phyloP scores from a whole-genome alignment of 2,797 vertebrate species.

The Staurois parvus region DNA sequence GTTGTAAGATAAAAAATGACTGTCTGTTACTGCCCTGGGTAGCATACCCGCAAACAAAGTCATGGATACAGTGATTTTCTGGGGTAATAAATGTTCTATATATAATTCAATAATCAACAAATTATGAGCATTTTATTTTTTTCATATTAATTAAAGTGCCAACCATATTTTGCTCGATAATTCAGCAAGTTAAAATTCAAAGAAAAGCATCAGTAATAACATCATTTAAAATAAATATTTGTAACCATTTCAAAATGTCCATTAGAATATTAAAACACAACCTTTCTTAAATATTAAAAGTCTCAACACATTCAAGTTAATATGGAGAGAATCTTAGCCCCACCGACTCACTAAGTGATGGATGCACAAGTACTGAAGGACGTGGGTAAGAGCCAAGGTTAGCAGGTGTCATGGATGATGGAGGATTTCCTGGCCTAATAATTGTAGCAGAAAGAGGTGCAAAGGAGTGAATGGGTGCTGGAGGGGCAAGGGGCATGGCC shows the following conservation, averaged over 20 bases:
- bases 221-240: slow-evolving; percentile 1
- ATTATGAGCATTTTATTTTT: neutral
- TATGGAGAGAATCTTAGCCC: slow-evolving; percentile 13
- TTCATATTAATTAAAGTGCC: neutral
- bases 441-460: neutral
- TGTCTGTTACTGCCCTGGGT: too few species aligned
- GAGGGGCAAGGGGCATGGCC: slow-evolving; percentile 1
- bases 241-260: neutral
- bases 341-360: neutral
- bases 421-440: slow-evolving; percentile 7
- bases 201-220: neutral
- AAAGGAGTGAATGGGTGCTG: slow-evolving; percentile 2
- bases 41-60: neutral
- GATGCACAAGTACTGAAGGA: slow-evolving; percentile 28
- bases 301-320: neutral
- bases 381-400: slow-evolving; percentile 47
- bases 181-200: neutral
- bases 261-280: neutral
- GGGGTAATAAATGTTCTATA: neutral
- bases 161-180: neutral
- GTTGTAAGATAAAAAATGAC: too few species aligned
- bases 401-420: slow-evolving; percentile 22
- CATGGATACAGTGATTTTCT: too few species aligned
- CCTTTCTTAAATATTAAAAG: neutral
- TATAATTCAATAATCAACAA: neutral